Percentiles rank a stretch among this genome's conserved stretches.
phyloP scores from a whole-genome alignment of 2,888 invertebrate genomes.

The Colletes collaris region DNA sequence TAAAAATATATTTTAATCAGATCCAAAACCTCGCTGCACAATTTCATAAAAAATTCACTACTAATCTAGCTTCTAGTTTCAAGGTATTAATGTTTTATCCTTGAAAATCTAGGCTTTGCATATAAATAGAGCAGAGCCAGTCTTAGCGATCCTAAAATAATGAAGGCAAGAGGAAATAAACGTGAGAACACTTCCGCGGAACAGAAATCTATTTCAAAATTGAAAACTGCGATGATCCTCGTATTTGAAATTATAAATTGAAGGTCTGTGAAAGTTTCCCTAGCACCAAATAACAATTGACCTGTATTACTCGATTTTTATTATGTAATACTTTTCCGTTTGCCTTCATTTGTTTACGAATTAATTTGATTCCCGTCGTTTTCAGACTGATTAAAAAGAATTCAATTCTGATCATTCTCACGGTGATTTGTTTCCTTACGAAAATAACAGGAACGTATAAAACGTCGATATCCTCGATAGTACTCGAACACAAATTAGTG shows the following conservation, averaged over 20 bases:
- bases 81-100: too few species aligned
- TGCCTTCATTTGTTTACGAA: neutral
- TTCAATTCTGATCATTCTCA: too few species aligned
- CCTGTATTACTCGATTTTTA: too few species aligned
- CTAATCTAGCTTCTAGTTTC: too few species aligned
- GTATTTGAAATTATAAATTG: slow-evolving; percentile 26
- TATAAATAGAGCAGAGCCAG: neutral
- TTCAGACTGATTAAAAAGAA: too few species aligned
- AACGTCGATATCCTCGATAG: slow-evolving; percentile 1
- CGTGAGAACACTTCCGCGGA: neutral
- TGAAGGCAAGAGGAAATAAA: neutral
- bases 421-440: too few species aligned
- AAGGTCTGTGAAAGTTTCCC: slow-evolving; percentile 25
- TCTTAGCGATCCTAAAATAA: neutral
- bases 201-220: slow-evolving; percentile 17
- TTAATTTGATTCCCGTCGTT: neutral
- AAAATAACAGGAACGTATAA: too few species aligned
- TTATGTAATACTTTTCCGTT: too few species aligned
- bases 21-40: too few species aligned
- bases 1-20: too few species aligned
- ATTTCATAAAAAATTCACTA: too few species aligned
- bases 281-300: neutral
- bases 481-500: slow-evolving; percentile 28
- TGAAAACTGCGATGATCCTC: neutral
- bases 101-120: neutral